Evolutionary conservation across 2,888 invertebrate species (phyloP), one percentile per base, ranked within the genome.

Genomic region (Linhomoeus sp.): DNA sequence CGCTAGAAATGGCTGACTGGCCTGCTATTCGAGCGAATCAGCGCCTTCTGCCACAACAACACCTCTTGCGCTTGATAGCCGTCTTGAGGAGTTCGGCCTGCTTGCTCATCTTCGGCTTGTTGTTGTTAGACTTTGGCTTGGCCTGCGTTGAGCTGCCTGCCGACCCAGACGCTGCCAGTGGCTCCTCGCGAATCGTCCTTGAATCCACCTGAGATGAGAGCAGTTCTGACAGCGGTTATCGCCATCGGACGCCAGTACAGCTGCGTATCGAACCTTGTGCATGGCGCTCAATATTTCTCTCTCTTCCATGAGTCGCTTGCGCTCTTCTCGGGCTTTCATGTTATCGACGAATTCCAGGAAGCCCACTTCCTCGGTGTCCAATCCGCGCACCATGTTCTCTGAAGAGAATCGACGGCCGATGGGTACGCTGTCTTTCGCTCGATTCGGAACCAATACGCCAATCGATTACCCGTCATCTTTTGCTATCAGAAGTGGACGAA

Each of bases 321-420:
- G 41, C 39, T 54, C 52, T 17, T 53, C 53, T 14, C 52, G 49
- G 9, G 49, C 43, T 26, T 60, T 58, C 24, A 52, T 48, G 5
- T 53, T 43, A 42, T 57, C 86, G 2, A 94, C 85, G 49, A 82
- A 72, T 60, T 92, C 86, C 43, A 94, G 70, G 67, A 92, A 94
- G 52, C 86, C 81, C 0, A 86, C 81, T 70, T 94, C 94, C 65
- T 92, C 94, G 64, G 90, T 90, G 64, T 92, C 88, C 43, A 94
- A 70, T 1, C 88, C 88, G 64, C 86, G 70, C 2, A 76, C 72
- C 64, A 74, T 70, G 59, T 76, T 75, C 58, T 73, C 74, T 75
- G 56, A 23, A 62, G 55, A 47, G 25, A 46, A 38, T 14, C 45
- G 25, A 19, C n/a, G n/a, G n/a, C n/a, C n/a, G n/a, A n/a, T n/a